phyloP scores from a whole-genome alignment of 2,888 invertebrate genomes.

The Fabriciana adippe region DNA sequence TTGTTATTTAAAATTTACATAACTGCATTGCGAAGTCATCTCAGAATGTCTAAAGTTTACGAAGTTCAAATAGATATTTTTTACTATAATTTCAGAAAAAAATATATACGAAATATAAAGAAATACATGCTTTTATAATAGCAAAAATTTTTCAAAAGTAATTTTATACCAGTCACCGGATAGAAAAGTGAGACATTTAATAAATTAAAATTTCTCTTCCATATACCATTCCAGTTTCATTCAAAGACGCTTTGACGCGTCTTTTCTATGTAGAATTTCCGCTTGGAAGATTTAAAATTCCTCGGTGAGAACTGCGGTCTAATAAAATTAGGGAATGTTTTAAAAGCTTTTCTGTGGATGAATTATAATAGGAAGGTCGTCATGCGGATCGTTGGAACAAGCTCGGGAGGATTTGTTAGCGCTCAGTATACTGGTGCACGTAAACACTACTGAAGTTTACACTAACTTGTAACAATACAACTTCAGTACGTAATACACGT shows the following conservation, averaged over 20 bases:
- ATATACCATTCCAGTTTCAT: slow-evolving; percentile 31
- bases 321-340: slow-evolving; percentile 57
- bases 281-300: slow-evolving; percentile 35
- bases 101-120: background rate
- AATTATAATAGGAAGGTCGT: slow-evolving; percentile 51
- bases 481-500: slow-evolving; percentile 24
- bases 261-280: slow-evolving; percentile 35
- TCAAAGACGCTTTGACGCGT: slow-evolving; percentile 37
- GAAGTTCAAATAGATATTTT: too few species aligned
- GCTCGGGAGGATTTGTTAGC: slow-evolving; percentile 51
- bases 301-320: slow-evolving; percentile 36
- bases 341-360: slow-evolving; percentile 53
- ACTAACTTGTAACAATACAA: slow-evolving; percentile 34
- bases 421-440: slow-evolving; percentile 25
- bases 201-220: slow-evolving; percentile 30
- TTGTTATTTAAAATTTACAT: background rate
- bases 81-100: background rate
- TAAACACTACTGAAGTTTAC: slow-evolving; percentile 34
- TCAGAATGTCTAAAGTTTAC: too few species aligned
- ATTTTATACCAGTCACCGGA: slow-evolving; percentile 6
- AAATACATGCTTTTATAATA: background rate
- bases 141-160: slow-evolving; percentile 1
- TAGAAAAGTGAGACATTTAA: slow-evolving; percentile 21
- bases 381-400: slow-evolving; percentile 45
- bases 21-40: too few species aligned